These are phyloP conservation scores for Latrodectus hesperus DNA, from an alignment of 2,888 invertebrate genomes.

Conservation along the genomic window DNA sequence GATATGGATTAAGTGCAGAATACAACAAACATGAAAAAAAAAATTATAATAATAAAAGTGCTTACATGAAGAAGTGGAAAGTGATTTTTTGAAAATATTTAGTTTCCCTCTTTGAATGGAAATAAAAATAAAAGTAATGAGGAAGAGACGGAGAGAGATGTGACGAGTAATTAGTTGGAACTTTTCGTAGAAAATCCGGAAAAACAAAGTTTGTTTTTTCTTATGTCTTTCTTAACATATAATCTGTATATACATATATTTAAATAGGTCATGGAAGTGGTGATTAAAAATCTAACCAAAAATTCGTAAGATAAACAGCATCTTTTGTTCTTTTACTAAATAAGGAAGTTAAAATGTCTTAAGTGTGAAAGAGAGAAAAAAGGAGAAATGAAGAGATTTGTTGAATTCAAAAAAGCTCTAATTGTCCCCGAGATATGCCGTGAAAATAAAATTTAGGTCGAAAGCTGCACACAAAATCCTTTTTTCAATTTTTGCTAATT, in stretches of 20 bases:
- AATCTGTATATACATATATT: conserved; percentile 23
- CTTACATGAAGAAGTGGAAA: neutral
- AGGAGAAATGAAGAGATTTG: conserved; percentile 29
- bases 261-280: conserved; percentile 36
- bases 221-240: neutral
- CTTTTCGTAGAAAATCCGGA: conserved; percentile 1
- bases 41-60: neutral
- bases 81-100: neutral
- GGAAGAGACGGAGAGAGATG: neutral
- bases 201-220: neutral
- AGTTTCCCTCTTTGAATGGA: neutral
- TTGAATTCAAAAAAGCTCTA: conserved; percentile 14
- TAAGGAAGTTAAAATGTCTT: conserved; percentile 12
- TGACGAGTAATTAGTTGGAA: conserved; percentile 4
- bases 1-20: conserved; percentile 25
- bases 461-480: neutral
- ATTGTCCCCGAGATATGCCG: conserved; percentile 27
- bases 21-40: neutral
- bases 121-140: neutral
- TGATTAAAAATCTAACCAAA: conserved; percentile 36
- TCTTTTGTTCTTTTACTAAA: too few species aligned
- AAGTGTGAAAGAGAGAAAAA: neutral
- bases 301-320: neutral
- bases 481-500: conserved; percentile 12
- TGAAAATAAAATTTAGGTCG: conserved; percentile 15